phyloP scores from a whole-genome alignment of 2,113 vertebrate species.

The Ploceus nigricollis region DNA sequence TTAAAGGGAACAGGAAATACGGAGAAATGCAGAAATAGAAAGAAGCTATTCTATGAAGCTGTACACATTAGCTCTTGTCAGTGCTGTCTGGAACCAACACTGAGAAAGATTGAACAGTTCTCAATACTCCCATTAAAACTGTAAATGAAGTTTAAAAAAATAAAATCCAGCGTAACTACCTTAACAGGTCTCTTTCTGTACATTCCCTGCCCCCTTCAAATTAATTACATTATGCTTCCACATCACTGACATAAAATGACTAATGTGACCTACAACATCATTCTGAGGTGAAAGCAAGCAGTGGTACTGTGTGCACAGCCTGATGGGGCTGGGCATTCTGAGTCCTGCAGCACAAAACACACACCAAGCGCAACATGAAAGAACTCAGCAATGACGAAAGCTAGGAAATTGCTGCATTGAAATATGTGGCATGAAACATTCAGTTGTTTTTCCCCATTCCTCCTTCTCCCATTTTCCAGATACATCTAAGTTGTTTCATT shows the following conservation, averaged over 20 bases:
- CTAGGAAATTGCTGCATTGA: neutral
- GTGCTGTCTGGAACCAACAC: neutral
- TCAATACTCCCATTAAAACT: neutral
- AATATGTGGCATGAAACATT: slow-evolving; percentile 15
- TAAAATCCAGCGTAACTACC: neutral
- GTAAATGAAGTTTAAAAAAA: neutral
- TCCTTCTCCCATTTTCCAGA: slow-evolving; percentile 13
- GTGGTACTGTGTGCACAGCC: neutral
- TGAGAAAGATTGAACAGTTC: neutral
- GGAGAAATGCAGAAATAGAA: neutral
- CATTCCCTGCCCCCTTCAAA: neutral
- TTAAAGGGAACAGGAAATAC: neutral
- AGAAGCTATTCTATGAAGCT: neutral
- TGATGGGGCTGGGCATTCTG: neutral
- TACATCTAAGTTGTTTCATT: slow-evolving; percentile 7
- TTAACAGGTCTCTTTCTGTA: neutral
- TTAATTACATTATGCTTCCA: neutral
- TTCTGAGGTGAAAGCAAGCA: neutral
- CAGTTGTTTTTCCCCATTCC: neutral
- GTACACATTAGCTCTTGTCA: neutral
- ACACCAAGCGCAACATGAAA: fast-evolving
- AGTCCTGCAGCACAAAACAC: neutral
- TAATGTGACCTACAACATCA: neutral
- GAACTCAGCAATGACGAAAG: neutral
- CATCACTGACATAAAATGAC: neutral